Conservation (phyloP, 2,797 vertebrate species). For the Pteronotus mesoamericanus region DNA sequence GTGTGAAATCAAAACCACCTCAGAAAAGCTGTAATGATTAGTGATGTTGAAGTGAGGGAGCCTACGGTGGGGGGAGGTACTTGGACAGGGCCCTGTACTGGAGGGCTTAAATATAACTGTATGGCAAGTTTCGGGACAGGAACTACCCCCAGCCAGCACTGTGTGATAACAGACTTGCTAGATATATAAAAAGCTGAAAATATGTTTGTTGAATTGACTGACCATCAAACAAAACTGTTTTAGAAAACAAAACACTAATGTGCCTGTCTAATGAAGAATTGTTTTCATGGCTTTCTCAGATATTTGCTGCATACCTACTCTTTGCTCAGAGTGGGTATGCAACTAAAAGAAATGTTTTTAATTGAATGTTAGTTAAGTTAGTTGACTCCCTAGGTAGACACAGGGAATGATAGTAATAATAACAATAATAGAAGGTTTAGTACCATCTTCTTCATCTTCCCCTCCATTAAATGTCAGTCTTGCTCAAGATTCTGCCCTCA, state of each 20-base stretch:
- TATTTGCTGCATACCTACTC: not conserved
- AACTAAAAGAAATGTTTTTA: not conserved
- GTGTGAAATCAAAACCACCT: not conserved
- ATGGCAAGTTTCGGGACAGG: not conserved
- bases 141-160: not conserved
- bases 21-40: not conserved
- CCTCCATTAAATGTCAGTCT: not conserved
- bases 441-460: not conserved
- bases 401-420: not conserved
- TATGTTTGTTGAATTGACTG: not conserved
- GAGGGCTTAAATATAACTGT: not conserved
- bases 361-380: not conserved
- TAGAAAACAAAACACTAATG: not conserved
- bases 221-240: not conserved
- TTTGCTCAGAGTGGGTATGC: not conserved
- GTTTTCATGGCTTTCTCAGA: not conserved
- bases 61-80: rapidly evolving
- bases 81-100: not conserved
- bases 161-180: not conserved
- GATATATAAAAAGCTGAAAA: not conserved
- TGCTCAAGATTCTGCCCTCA: not conserved
- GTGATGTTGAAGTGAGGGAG: not conserved
- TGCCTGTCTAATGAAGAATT: not conserved
- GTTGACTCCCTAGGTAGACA: not conserved
- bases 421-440: not conserved